Conservation (phyloP, 1,140 invertebrate genomes). For the Drosophila gunungcola region DNA sequence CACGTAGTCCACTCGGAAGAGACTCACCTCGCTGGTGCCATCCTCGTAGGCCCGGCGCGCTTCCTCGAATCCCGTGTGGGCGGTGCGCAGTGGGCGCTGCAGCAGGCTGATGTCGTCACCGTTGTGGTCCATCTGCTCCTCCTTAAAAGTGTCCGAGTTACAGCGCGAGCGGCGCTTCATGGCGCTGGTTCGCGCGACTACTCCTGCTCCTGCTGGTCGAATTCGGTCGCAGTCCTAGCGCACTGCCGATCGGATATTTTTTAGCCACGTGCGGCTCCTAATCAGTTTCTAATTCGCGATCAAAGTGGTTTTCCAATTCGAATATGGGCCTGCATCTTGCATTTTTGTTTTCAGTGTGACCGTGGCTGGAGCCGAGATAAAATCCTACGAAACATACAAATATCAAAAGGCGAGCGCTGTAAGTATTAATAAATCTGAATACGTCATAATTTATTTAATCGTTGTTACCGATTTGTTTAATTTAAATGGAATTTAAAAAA, state of each 20-base stretch:
- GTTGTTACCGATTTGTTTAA: no score
- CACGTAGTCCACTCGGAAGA: slow-evolving; percentile 61
- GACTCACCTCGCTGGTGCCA: slow-evolving; percentile 86
- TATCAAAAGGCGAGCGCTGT: no score
- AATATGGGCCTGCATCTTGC: slow-evolving; percentile 70
- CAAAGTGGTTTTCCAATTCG: slow-evolving; percentile 34
- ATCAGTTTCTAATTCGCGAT: slow-evolving; percentile 19
- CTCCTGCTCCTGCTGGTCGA: background rate
- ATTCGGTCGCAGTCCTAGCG: slow-evolving; percentile 1
- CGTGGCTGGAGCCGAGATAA: slow-evolving; percentile 5
- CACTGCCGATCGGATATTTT: background rate
- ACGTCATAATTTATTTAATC: no score
- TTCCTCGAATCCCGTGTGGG: slow-evolving; percentile 87
- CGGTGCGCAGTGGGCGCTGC: slow-evolving; percentile 87
- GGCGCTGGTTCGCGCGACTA: background rate
- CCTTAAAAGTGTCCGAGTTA: slow-evolving; percentile 65
- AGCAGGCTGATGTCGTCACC: slow-evolving; percentile 86
- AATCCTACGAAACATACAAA: no score
- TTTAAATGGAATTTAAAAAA: no score
- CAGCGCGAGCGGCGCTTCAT: slow-evolving; percentile 75
- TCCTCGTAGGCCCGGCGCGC: slow-evolving; percentile 87
- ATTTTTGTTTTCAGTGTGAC: slow-evolving; percentile 55
- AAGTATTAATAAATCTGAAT: no score
- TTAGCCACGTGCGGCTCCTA: slow-evolving; percentile 6
- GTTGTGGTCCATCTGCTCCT: slow-evolving; percentile 59